These are phyloP conservation scores for Passer montanus DNA, from an alignment of 2,113 vertebrate species.

Conservation along the genomic window DNA sequence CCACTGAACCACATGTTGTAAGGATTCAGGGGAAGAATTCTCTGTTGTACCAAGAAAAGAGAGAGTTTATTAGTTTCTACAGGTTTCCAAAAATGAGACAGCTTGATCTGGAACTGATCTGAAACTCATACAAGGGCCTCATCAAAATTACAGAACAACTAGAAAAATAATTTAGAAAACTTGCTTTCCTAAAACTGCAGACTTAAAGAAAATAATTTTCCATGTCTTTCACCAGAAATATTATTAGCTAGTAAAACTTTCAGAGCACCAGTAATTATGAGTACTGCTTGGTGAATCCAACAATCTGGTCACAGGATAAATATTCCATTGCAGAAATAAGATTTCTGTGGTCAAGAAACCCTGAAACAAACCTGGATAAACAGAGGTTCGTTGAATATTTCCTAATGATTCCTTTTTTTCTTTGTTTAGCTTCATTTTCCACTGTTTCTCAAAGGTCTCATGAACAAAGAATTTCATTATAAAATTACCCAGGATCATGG, in stretches of 20 bases:
- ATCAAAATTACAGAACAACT: background rate
- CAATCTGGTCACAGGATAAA: background rate
- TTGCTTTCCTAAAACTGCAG: background rate
- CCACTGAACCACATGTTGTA: background rate
- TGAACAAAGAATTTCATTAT: constrained; percentile 79
- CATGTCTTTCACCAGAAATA: background rate
- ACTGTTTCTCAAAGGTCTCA: constrained; percentile 56
- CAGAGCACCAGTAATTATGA: background rate
- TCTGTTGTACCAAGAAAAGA: background rate
- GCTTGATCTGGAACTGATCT: background rate
- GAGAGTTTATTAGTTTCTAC: background rate
- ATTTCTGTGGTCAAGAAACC: background rate
- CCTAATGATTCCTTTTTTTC: background rate
- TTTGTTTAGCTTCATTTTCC: background rate
- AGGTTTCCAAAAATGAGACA: background rate
- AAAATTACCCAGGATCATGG: constrained; percentile 62
- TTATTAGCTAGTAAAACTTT: constrained; percentile 24
- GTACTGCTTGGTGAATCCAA: background rate
- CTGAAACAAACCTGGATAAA: background rate
- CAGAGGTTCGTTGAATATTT: background rate
- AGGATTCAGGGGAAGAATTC: background rate
- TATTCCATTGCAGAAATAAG: background rate
- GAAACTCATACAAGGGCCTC: background rate
- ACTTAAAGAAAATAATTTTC: background rate
- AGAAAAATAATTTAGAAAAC: background rate